phyloP scores from a whole-genome alignment of 2,888 invertebrate species.

The Oxycera nigricornis region DNA sequence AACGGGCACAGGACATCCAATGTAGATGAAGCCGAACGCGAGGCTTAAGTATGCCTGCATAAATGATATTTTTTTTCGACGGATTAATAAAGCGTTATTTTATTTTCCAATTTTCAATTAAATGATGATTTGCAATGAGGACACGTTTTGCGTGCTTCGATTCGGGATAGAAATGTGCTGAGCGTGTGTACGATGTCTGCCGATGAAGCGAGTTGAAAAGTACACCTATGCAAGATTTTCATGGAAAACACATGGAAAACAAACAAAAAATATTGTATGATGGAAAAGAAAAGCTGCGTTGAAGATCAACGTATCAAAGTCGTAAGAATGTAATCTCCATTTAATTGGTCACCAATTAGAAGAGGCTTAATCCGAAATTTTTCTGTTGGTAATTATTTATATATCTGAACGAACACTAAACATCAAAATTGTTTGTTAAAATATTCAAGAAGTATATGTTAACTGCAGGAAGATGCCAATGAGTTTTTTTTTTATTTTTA shows the following conservation, averaged over 20 bases:
- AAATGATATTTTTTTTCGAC: slow-evolving; percentile 10
- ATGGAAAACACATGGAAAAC: background rate
- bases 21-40: background rate
- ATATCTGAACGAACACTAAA: too few relatives aligned
- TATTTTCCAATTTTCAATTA: slow-evolving; percentile 34
- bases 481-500: too few relatives aligned
- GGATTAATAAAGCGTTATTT: slow-evolving; percentile 32
- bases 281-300: background rate
- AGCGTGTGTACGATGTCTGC: background rate
- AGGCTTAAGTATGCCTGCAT: slow-evolving; percentile 1
- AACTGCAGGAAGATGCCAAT: too few relatives aligned
- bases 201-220: background rate
- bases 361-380: too few relatives aligned
- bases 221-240: background rate
- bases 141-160: background rate
- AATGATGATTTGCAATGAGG: slow-evolving; percentile 31
- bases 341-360: slow-evolving; percentile 27
- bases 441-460: too few relatives aligned
- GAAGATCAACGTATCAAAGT: background rate
- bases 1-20: background rate
- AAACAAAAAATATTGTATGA: background rate
- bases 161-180: background rate
- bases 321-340: background rate
- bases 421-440: too few relatives aligned
- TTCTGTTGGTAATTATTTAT: too few relatives aligned